These are phyloP conservation scores for Tortricodes alternella DNA, from an alignment of 2,888 invertebrate species.

Conservation along the genomic window DNA sequence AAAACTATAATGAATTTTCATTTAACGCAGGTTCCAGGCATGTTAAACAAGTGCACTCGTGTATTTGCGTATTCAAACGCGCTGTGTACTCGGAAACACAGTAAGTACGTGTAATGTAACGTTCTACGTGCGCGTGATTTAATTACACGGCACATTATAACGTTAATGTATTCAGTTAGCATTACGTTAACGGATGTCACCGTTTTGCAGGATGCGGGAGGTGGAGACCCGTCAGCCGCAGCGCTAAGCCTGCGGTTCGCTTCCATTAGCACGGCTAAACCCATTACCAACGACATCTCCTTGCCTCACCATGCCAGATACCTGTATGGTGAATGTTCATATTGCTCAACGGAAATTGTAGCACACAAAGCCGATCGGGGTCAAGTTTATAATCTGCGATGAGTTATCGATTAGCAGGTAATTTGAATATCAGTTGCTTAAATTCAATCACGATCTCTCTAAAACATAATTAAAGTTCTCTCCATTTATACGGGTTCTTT, in stretches of 20 bases:
- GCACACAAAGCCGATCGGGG: neutral
- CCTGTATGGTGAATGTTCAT: slow-evolving; percentile 10
- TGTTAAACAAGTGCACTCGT: slow-evolving; percentile 16
- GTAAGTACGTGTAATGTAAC: slow-evolving; percentile 1
- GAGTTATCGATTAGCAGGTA: no score
- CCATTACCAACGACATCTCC: slow-evolving; percentile 62
- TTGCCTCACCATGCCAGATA: slow-evolving; percentile 33
- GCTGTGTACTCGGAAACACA: neutral
- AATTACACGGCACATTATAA: slow-evolving; percentile 26
- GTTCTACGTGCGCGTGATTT: slow-evolving; percentile 8
- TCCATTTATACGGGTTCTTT: no score
- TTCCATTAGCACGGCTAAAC: slow-evolving; percentile 71
- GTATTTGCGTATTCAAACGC: slow-evolving; percentile 4
- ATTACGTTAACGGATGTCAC: slow-evolving; percentile 44
- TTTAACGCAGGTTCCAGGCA: neutral
- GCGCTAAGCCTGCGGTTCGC: slow-evolving; percentile 66
- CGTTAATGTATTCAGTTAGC: slow-evolving; percentile 40
- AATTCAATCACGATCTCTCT: no score
- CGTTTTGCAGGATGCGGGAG: slow-evolving; percentile 51
- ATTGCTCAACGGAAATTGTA: slow-evolving; percentile 24
- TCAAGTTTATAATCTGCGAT: no score
- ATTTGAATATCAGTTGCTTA: no score
- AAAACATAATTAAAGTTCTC: no score
- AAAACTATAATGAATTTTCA: no score
- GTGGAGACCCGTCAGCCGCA: slow-evolving; percentile 55